These are phyloP conservation scores for Proctacanthus coquilletti DNA, from an alignment of 1,140 invertebrate genomes.

Conservation along the genomic window DNA sequence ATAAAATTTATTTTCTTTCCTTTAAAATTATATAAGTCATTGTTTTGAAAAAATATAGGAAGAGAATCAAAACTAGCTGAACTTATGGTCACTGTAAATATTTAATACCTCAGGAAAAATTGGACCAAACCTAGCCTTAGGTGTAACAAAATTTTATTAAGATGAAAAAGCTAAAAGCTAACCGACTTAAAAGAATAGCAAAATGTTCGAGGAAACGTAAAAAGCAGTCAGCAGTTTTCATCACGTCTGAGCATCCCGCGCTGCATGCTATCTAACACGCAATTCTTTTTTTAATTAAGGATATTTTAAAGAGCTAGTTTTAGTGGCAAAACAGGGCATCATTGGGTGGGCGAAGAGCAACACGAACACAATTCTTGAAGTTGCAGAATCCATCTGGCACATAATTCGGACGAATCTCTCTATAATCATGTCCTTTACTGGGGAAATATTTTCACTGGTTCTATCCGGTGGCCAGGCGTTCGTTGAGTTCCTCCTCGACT, in stretches of 20 bases:
- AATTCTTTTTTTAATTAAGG: constrained; percentile 24
- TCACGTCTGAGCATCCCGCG: neutral
- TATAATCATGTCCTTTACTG: constrained; percentile 72
- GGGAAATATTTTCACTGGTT: constrained; percentile 71
- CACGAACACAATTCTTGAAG: constrained; percentile 74
- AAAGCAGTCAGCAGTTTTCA: no score
- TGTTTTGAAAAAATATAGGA: no score
- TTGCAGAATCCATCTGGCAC: constrained; percentile 84
- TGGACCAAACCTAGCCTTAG: no score
- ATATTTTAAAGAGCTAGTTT: constrained; percentile 33
- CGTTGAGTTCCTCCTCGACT: constrained; percentile 81
- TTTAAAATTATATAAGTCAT: no score
- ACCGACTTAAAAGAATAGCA: no score
- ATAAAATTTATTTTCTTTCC: no score
- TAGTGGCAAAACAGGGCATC: constrained; percentile 39
- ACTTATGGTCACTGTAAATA: no score
- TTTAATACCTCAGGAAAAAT: no score
- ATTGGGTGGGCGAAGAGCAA: constrained; percentile 80
- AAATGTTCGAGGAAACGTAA: no score
- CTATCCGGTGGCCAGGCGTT: constrained; percentile 86
- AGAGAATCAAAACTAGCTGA: no score
- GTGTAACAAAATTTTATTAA: no score
- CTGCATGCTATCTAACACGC: constrained; percentile 26
- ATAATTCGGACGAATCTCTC: constrained; percentile 85
- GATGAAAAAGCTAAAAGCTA: no score